These are phyloP conservation scores for Drosophila paracracens DNA, from an alignment of 2,888 invertebrate genomes.

Conservation along the genomic window DNA sequence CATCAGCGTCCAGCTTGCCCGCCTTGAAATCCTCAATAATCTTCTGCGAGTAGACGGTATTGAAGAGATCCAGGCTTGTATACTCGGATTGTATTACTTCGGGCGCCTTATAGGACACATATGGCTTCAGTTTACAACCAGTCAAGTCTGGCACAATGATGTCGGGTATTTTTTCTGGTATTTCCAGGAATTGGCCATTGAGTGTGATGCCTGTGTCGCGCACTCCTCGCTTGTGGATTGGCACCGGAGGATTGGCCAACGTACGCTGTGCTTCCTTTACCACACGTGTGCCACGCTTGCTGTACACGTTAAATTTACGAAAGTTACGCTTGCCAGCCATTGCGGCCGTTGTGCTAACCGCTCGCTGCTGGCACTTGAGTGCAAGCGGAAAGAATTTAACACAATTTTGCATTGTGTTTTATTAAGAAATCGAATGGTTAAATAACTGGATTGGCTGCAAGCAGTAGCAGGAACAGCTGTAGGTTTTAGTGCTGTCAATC, in stretches of 20 bases:
- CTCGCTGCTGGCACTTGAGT: slow-evolving; percentile 61
- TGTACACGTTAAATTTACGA: slow-evolving; percentile 90
- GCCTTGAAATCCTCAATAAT: slow-evolving; percentile 91
- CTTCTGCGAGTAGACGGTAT: slow-evolving; percentile 92
- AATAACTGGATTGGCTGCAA: slow-evolving; percentile 59
- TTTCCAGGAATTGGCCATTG: slow-evolving; percentile 86
- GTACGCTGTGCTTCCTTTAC: slow-evolving; percentile 86
- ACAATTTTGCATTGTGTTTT: slow-evolving; percentile 69
- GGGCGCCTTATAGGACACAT: slow-evolving; percentile 94
- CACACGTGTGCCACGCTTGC: slow-evolving; percentile 90
- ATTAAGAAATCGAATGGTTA: slow-evolving; percentile 40
- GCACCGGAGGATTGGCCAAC: slow-evolving; percentile 87
- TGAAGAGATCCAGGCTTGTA: slow-evolving; percentile 92
- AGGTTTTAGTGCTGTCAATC: slow-evolving; percentile 5
- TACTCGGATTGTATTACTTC: slow-evolving; percentile 92
- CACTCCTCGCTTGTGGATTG: slow-evolving; percentile 90
- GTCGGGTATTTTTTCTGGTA: slow-evolving; percentile 96
- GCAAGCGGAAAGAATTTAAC: slow-evolving; percentile 63
- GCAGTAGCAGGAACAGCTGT: slow-evolving; percentile 46
- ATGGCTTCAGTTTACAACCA: slow-evolving; percentile 94
- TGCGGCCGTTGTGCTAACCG: slow-evolving; percentile 86
- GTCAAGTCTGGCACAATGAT: slow-evolving; percentile 95
- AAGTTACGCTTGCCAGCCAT: slow-evolving; percentile 92
- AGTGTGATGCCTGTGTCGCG: slow-evolving; percentile 87
- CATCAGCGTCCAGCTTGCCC: slow-evolving; percentile 89